Evolutionary conservation across 2,797 vertebrate genomes (phyloP).

Genomic region (Leptatherina wallacei): DNA sequence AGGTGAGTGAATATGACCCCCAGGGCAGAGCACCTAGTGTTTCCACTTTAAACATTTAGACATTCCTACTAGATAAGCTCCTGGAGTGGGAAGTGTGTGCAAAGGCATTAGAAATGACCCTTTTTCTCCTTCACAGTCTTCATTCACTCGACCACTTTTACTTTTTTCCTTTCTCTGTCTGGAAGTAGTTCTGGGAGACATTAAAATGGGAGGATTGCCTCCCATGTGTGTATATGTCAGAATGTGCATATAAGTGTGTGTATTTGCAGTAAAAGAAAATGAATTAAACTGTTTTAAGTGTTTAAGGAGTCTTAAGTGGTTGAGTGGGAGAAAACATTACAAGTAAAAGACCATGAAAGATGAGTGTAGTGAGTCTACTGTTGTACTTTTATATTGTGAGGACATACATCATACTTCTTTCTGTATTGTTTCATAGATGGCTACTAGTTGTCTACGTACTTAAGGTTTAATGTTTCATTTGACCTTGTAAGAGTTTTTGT

Average conservation of each 20-base stretch:
- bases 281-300: constrained; percentile 25
- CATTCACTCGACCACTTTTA: constrained; percentile 10
- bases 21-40: constrained; percentile 67
- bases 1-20: constrained; percentile 44
- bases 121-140: constrained; percentile 32
- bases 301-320: constrained; percentile 60
- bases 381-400: constrained; percentile 11
- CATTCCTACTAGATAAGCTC: constrained; percentile 79
- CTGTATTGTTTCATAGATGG: not conserved
- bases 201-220: constrained; percentile 36
- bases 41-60: constrained; percentile 81
- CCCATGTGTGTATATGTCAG: constrained; percentile 6
- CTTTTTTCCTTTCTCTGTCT: constrained; percentile 15
- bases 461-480: not conserved
- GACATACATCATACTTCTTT: constrained; percentile 16
- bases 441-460: not conserved
- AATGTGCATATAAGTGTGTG: not conserved
- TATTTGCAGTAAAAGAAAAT: constrained; percentile 25
- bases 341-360: constrained; percentile 40
- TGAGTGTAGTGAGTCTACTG: constrained; percentile 15
- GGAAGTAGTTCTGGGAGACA: constrained; percentile 27
- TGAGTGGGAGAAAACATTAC: constrained; percentile 49
- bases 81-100: constrained; percentile 62
- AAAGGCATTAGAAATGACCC: constrained; percentile 58
- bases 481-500: not conserved